These are phyloP conservation scores for Puntigrus tetrazona DNA, from an alignment of 2,113 vertebrate species.

Conservation along the genomic window DNA sequence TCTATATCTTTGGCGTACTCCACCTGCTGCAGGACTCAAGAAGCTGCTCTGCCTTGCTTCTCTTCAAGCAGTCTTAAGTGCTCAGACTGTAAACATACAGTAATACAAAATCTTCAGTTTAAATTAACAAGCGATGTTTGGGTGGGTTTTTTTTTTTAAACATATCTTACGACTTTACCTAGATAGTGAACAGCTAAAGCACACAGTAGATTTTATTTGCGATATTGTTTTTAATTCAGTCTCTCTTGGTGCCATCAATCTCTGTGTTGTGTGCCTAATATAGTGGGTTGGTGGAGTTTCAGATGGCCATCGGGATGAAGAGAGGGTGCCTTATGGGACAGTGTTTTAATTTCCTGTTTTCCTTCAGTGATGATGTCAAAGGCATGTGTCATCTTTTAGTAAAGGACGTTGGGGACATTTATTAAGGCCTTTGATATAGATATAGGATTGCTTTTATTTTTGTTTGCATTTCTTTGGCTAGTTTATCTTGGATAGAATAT, in stretches of 20 bases:
- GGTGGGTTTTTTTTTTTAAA: background rate
- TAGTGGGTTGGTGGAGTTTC: conserved; percentile 32
- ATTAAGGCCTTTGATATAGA: conserved; percentile 1
- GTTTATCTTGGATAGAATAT: background rate
- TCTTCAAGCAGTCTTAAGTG: conserved; percentile 1
- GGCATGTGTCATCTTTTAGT: conserved; percentile 33
- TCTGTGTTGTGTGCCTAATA: conserved; percentile 54
- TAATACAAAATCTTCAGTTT: background rate
- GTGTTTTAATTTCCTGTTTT: conserved; percentile 76
- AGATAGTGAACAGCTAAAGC: background rate
- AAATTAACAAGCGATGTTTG: background rate
- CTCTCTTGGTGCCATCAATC: conserved; percentile 58
- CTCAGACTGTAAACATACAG: background rate
- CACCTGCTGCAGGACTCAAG: conserved; percentile 1
- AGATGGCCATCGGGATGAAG: conserved; percentile 62
- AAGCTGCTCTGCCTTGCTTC: background rate
- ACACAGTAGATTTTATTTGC: background rate
- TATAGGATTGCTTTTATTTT: background rate
- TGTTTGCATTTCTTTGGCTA: background rate
- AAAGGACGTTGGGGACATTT: background rate
- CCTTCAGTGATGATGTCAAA: conserved; percentile 51
- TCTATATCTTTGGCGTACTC: conserved; percentile 45
- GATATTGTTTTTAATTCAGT: conserved; percentile 39
- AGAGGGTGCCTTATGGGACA: conserved; percentile 47
- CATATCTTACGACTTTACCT: background rate